phyloP scores from a whole-genome alignment of 2,797 vertebrate genomes.

The Petrocephalus schoutedeni region DNA sequence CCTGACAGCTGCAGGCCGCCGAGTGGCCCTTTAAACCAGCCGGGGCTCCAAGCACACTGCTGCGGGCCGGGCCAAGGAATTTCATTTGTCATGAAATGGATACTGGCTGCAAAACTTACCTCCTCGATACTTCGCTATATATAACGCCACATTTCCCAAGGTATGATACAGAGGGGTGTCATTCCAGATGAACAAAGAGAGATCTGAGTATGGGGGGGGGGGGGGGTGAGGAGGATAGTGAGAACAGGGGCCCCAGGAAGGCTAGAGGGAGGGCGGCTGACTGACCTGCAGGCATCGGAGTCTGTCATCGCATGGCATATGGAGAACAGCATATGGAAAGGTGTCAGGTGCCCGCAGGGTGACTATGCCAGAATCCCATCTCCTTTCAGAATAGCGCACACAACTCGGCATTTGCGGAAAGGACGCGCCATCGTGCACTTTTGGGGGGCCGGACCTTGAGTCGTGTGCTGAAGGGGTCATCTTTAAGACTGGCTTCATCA shows the following conservation, averaged over 20 bases:
- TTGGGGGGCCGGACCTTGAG: conserved; percentile 38
- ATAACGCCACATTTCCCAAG: conserved; percentile 52
- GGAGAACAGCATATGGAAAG: not conserved
- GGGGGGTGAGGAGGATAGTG: conserved; percentile 16
- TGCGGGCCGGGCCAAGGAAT: conserved; percentile 62
- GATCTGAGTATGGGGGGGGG: not conserved
- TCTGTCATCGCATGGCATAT: conserved; percentile 23
- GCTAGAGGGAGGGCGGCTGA: conserved; percentile 36
- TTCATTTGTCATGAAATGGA: conserved; percentile 72
- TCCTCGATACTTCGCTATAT: conserved; percentile 48
- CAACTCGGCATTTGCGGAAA: not conserved
- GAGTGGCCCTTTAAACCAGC: conserved; percentile 41
- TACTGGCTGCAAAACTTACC: conserved; percentile 41
- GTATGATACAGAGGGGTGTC: conserved; percentile 40
- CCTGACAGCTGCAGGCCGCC: conserved; percentile 66
- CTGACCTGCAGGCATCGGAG: conserved; percentile 41
- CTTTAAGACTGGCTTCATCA: conserved; percentile 73
- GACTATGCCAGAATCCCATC: not conserved
- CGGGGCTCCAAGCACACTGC: conserved; percentile 49
- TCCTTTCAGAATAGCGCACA: not conserved
- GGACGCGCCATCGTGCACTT: not conserved
- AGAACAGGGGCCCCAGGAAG: conserved; percentile 39
- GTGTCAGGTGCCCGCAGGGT: not conserved
- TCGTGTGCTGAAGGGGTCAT: conserved; percentile 65
- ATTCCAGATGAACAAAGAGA: conserved; percentile 38